Conservation (phyloP, 2,888 invertebrate genomes). For the Melieria picta region DNA sequence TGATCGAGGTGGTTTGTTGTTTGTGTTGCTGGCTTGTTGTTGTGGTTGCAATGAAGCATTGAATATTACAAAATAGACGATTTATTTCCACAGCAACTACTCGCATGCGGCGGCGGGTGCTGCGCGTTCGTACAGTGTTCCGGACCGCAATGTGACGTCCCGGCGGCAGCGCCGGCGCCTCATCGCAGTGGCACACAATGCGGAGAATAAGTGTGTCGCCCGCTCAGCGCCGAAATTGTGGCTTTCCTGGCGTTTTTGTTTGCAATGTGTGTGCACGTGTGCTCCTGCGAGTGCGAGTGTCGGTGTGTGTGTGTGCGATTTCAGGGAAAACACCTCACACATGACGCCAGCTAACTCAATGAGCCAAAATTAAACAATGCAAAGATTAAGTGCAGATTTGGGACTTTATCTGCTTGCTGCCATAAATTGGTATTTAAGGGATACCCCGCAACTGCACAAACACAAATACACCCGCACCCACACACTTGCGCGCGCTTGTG, state of each 20-base stretch:
- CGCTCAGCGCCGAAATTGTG: slow-evolving; percentile 37
- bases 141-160: no score
- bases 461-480: slow-evolving; percentile 5
- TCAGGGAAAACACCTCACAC: not conserved
- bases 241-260: slow-evolving; percentile 28
- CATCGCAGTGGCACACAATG: no score
- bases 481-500: not conserved
- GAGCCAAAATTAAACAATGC: slow-evolving; percentile 65
- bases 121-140: no score
- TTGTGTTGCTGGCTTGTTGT: slow-evolving; percentile 31
- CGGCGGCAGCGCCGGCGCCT: no score
- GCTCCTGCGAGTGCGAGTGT: not conserved
- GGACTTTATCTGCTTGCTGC: slow-evolving; percentile 64
- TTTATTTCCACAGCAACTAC: slow-evolving; percentile 47
- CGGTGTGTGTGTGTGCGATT: not conserved
- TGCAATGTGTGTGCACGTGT: not conserved
- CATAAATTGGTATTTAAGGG: slow-evolving; percentile 65
- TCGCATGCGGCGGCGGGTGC: no score
- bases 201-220: slow-evolving; percentile 5
- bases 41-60: slow-evolving; percentile 43
- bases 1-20: slow-evolving; percentile 26
- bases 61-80: slow-evolving; percentile 45
- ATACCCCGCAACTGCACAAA: slow-evolving; percentile 52
- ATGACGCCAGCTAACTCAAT: slow-evolving; percentile 52
- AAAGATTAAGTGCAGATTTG: slow-evolving; percentile 66